Conservation (phyloP, 1,140 invertebrate genomes). For the Danaus melanippus region DNA sequence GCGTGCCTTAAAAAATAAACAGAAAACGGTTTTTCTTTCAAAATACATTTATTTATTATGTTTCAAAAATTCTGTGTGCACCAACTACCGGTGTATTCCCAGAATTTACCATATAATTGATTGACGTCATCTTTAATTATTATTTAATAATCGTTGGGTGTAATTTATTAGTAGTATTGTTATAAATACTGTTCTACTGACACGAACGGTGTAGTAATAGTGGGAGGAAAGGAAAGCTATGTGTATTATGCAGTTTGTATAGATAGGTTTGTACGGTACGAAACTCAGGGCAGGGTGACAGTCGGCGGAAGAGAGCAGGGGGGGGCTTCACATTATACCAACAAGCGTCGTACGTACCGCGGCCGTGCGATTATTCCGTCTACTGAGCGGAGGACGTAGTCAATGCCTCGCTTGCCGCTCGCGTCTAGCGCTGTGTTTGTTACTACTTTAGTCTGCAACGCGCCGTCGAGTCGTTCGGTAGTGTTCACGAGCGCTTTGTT, state of each 20-base stretch:
- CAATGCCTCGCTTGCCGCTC: slow-evolving; percentile 52
- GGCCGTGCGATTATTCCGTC: slow-evolving; percentile 62
- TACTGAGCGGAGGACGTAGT: slow-evolving; percentile 58
- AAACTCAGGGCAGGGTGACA: slow-evolving; percentile 21
- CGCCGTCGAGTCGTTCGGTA: slow-evolving; percentile 45
- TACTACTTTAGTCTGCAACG: slow-evolving; percentile 57
- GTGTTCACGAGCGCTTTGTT: slow-evolving; percentile 36
- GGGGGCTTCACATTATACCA: slow-evolving; percentile 29
- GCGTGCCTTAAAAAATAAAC: too few relatives aligned
- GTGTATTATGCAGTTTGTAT: slow-evolving; percentile 14
- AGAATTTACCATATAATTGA: too few relatives aligned
- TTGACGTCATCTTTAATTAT: too few relatives aligned
- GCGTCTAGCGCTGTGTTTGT: slow-evolving; percentile 47
- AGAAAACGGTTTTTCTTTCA: too few relatives aligned
- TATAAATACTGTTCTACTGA: background rate
- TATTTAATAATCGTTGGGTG: too few relatives aligned
- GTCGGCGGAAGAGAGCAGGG: slow-evolving; percentile 21
- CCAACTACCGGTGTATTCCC: too few relatives aligned
- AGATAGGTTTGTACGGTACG: slow-evolving; percentile 12
- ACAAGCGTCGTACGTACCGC: slow-evolving; percentile 41
- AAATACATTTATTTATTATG: too few relatives aligned
- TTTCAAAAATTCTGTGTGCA: too few relatives aligned
- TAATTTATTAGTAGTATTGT: too few relatives aligned
- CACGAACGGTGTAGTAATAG: slow-evolving; percentile 1
- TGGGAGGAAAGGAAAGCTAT: background rate